phyloP scores from a whole-genome alignment of 2,797 vertebrate genomes.

The Nothura maculosa region DNA sequence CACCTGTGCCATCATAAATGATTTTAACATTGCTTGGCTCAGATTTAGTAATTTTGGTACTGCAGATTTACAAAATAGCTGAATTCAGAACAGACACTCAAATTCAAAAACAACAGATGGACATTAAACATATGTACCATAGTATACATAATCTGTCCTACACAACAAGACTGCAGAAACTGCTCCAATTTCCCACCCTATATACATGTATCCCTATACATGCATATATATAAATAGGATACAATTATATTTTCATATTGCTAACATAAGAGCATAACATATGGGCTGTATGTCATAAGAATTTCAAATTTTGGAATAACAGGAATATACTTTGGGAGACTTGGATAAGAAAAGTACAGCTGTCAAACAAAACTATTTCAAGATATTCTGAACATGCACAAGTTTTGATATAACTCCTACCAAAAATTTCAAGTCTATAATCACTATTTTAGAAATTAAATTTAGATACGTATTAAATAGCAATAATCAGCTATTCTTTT shows the following conservation, averaged over 20 bases:
- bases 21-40: constrained; percentile 24
- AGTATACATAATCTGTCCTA: constrained; percentile 7
- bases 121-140: constrained; percentile 34
- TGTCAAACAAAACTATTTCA: not conserved
- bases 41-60: not conserved
- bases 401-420: not conserved
- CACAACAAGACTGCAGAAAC: not conserved
- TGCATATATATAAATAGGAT: not conserved
- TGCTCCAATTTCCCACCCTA: not conserved
- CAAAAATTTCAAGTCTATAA: not conserved
- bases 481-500: not conserved
- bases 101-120: constrained; percentile 55
- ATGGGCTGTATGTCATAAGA: not conserved
- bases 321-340: not conserved
- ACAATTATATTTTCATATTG: not conserved
- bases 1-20: not conserved
- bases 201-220: not conserved
- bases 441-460: not conserved
- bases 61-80: constrained; percentile 7
- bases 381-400: not conserved
- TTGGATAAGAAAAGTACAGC: not conserved
- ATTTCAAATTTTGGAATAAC: not conserved
- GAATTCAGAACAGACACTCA: constrained; percentile 17
- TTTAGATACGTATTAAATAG: not conserved
- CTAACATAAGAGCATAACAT: too few relatives aligned